These are phyloP conservation scores for Sebastes baramenuke DNA, from an alignment of 2,797 vertebrate genomes.

Conservation along the genomic window DNA sequence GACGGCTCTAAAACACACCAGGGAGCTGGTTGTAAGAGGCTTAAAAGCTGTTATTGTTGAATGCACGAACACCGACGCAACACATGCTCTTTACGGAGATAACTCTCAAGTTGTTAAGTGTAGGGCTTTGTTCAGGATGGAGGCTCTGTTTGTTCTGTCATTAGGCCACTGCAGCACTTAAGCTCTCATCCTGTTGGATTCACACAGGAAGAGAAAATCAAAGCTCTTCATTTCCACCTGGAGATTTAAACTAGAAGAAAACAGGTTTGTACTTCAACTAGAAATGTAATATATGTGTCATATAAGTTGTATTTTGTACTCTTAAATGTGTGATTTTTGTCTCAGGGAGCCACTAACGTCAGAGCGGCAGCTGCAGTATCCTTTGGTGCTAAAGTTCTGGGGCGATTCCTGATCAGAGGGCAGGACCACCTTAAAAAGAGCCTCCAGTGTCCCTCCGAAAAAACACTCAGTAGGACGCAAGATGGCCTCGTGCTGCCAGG, in stretches of 20 bases:
- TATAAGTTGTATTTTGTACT: background rate
- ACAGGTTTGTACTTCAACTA: background rate
- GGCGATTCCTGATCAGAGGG: slow-evolving; percentile 37
- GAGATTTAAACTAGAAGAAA: background rate
- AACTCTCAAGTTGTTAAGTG: slow-evolving; percentile 29
- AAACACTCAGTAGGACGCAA: slow-evolving; percentile 31
- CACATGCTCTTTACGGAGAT: slow-evolving; percentile 17
- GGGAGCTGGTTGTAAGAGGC: slow-evolving; percentile 30
- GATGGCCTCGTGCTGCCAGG: slow-evolving; percentile 32
- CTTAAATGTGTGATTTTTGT: slow-evolving; percentile 24
- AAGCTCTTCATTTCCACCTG: slow-evolving; percentile 12
- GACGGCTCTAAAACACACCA: slow-evolving; percentile 62
- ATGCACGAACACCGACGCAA: slow-evolving; percentile 15
- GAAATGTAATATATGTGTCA: background rate
- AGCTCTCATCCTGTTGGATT: slow-evolving; percentile 43
- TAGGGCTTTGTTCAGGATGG: slow-evolving; percentile 22
- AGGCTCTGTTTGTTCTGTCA: slow-evolving; percentile 54
- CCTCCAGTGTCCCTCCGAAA: slow-evolving; percentile 25
- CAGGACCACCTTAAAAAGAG: background rate
- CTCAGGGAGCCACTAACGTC: slow-evolving; percentile 77
- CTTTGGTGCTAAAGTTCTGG: slow-evolving; percentile 78
- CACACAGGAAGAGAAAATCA: slow-evolving; percentile 49
- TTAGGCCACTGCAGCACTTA: slow-evolving; percentile 20
- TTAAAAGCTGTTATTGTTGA: slow-evolving; percentile 63
- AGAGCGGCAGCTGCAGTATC: slow-evolving; percentile 43